A percentile compares a stretch with the other conserved stretches of the same genome.
Conservation (phyloP, 2,113 vertebrate genomes). For the Neopipo cinnamomea region DNA sequence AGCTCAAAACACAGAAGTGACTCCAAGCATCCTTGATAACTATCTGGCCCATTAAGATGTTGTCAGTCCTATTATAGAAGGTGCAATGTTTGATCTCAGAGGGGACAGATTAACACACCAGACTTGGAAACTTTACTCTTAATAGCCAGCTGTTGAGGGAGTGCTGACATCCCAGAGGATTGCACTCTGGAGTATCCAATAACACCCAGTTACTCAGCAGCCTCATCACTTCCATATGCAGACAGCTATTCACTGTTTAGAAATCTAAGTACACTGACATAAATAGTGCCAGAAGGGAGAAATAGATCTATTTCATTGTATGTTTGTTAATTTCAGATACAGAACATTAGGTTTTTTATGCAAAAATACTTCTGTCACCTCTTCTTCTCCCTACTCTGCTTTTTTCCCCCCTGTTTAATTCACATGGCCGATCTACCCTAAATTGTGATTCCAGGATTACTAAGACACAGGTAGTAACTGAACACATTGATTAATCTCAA, state of each 20-base stretch:
- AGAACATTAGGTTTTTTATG: neutral
- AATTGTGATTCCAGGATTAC: neutral
- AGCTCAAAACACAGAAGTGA: neutral
- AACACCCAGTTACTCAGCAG: neutral
- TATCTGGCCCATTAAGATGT: neutral
- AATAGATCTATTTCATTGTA: neutral
- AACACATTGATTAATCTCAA: neutral
- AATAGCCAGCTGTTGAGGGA: constrained; percentile 26
- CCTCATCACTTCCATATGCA: neutral
- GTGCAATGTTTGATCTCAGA: constrained; percentile 52
- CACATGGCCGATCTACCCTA: neutral
- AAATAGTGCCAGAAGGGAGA: neutral
- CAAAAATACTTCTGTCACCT: neutral
- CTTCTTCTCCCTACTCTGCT: neutral
- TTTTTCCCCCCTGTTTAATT: neutral
- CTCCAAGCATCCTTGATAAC: constrained; percentile 2
- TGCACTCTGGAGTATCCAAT: neutral
- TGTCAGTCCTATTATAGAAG: constrained; percentile 54
- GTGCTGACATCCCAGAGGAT: constrained; percentile 34
- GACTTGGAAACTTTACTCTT: constrained; percentile 38
- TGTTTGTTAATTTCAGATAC: neutral
- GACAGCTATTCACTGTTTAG: neutral
- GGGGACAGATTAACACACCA: constrained; percentile 50
- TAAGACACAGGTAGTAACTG: neutral
- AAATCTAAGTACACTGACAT: neutral